Evolutionary conservation across 1,140 invertebrate species (phyloP).

Genomic region (Littorina saxatilis): DNA sequence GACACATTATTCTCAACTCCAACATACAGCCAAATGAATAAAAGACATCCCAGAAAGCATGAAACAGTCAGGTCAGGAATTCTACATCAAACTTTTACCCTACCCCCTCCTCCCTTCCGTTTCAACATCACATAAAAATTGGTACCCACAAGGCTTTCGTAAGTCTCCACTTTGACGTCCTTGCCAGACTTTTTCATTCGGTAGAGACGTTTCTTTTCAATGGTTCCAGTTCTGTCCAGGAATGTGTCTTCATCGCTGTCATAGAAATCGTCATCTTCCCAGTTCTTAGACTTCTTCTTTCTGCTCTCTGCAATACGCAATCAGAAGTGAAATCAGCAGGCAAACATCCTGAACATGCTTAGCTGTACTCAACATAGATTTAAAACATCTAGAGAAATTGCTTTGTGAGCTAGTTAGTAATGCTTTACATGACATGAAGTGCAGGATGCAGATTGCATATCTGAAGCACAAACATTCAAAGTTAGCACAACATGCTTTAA

Average conservation of each 20-base stretch:
- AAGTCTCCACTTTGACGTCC: constrained; percentile 83
- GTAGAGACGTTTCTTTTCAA: constrained; percentile 90
- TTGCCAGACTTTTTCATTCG: constrained; percentile 84
- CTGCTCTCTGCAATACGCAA: constrained; percentile 71
- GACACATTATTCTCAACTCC: too few species aligned
- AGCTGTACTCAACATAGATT: background rate
- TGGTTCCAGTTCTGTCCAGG: constrained; percentile 93
- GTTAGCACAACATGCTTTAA: too few species aligned
- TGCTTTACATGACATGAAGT: too few species aligned
- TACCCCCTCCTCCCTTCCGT: too few species aligned
- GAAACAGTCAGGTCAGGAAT: too few species aligned
- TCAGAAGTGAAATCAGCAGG: background rate
- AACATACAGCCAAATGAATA: too few species aligned
- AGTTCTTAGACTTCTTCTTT: constrained; percentile 73
- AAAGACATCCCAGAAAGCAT: too few species aligned
- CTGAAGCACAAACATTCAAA: too few species aligned
- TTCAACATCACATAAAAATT: too few species aligned
- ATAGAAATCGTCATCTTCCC: constrained; percentile 93
- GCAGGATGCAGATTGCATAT: too few species aligned
- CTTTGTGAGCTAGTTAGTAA: too few species aligned
- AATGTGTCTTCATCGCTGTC: constrained; percentile 98
- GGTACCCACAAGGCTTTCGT: constrained; percentile 84
- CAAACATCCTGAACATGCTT: background rate
- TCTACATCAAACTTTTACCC: too few species aligned
- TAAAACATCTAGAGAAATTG: background rate